Base-by-base conservation (phyloP, 2,888 invertebrate species). In the Protonemura montana region DNA sequence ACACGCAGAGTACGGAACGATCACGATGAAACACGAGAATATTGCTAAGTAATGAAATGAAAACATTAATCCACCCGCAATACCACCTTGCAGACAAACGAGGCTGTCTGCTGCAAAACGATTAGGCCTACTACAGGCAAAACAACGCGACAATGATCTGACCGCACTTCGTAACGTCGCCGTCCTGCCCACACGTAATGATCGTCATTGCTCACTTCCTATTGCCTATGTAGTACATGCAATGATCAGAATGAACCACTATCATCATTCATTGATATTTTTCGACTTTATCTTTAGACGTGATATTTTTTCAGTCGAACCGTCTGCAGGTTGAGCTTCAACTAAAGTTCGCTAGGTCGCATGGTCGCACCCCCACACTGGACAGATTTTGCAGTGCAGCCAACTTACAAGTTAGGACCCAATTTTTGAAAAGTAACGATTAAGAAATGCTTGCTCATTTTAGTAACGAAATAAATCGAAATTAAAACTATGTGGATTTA, bases 221-320 rank as follows among this genome's bases (percentile, higher is more conserved):
- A 59, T 59, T 59, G 59, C 13, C 59, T 59, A 59, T 59, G 21
- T 35, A 35, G 3, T 6, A 10, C 10, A 21, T 21, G 21, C 21
- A 21, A 59, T 21, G 59, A 59, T 59, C 13, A 59, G 3, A 13
- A 59, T 59, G 59, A 59, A 7, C 59, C 59, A 59, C 59, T 59
- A 59, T 59, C 59, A 59, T 59, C 59, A 59, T 59, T 25, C 78
- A 78, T 29, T 27, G 29, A 78, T 78, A 78, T 28, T 78, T 78
- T 78, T 78, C 78, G 27, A 26, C 78, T 28, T 78, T 78, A 27
- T 78, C 78, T 78, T 78, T 78, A 7, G 78, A 78, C 27, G 27
- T 25, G 28, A 29, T 21, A 29, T 78, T 78, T 78, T 78, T 78
- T 78, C 78, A 78, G 26, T 3, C 13, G 28, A 59, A 59, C 59